Evolutionary conservation across 2,113 vertebrate species (phyloP), one percentile per base, ranked within the genome.

Genomic region (Amphiprion percula): DNA sequence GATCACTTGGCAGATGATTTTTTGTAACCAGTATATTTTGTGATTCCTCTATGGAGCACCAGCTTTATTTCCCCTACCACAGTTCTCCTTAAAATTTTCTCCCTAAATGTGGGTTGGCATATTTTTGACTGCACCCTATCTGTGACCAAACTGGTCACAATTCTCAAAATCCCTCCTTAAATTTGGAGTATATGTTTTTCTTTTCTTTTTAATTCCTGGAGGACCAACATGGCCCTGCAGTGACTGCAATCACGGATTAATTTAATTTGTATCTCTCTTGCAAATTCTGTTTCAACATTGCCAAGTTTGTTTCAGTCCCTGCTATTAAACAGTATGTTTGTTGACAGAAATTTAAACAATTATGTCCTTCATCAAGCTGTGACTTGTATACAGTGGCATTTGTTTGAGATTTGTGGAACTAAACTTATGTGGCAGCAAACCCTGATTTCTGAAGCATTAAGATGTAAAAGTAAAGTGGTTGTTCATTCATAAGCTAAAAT

Each of bases 321-420:
- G 44, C 49, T 7, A 16, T 16, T 23, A 60, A 7, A 41, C 15
- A 56, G 56, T 7, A 4, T 14, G 28, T 61, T 53, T 65, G 58
- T 60, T 74, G 68, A 62, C 56, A 74, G 30, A 66, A 19, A 47
- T 72, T 7, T 23, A 0, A 68, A 28, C 49, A 37, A 16, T 30
- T 28, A 23, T 62, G 26, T 15, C n/a, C n/a, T 33, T 59, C 28
- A 63, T 63, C 9, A 54, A 50, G 65, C 39, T 61, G 39, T 50
- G 61, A 10, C 26, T 33, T 33, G 24, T 24, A 15, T 30, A 30
- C 10, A 53, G 26, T n/a, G 17, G 10, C 28, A 58, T 5, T 10
- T 44, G 26, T 39, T 12, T 47, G 39, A 59, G 5, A 4, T 4
- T 21, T 49, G 19, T 23, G 19, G 10, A 30, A 19, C 21, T 33